A percentile compares a stretch with the other conserved stretches of the same genome.
Conservation (phyloP, 2,888 invertebrate genomes). For the Agrotis clavis region DNA sequence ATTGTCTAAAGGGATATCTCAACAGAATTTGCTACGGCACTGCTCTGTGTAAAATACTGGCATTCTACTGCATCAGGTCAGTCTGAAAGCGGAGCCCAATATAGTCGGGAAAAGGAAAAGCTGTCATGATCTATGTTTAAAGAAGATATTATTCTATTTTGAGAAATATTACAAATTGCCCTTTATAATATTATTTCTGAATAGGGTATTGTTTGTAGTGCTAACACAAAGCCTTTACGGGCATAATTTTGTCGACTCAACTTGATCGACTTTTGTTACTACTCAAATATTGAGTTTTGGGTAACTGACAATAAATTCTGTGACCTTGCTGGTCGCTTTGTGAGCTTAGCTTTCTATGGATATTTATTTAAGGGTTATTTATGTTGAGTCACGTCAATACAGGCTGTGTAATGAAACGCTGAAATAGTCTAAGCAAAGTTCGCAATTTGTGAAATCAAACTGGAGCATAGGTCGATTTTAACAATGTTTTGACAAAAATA, state of each 20-base stretch:
- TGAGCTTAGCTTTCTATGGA: slow-evolving; percentile 1
- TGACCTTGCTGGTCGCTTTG: slow-evolving; percentile 18
- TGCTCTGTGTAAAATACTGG: no score
- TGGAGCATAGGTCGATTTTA: neutral
- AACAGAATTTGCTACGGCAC: no score
- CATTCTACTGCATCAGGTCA: no score
- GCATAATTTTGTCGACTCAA: slow-evolving; percentile 21
- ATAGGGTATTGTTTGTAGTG: slow-evolving; percentile 27
- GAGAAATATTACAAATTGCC: neutral
- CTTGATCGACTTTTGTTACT: slow-evolving; percentile 40
- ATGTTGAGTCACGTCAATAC: neutral
- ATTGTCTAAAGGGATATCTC: no score
- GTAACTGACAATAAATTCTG: slow-evolving; percentile 17
- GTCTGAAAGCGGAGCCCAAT: no score
- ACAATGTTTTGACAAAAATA: neutral
- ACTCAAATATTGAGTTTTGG: slow-evolving; percentile 43
- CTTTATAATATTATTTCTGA: slow-evolving; percentile 27
- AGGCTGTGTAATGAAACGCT: neutral
- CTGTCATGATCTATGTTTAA: no score
- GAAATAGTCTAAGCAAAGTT: neutral
- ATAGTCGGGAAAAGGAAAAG: no score
- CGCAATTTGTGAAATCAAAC: neutral
- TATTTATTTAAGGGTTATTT: slow-evolving; percentile 18
- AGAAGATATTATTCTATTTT: neutral
- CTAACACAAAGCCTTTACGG: slow-evolving; percentile 10